Conservation (phyloP, 2,113 vertebrate genomes). For the Gallinago undulata region DNA sequence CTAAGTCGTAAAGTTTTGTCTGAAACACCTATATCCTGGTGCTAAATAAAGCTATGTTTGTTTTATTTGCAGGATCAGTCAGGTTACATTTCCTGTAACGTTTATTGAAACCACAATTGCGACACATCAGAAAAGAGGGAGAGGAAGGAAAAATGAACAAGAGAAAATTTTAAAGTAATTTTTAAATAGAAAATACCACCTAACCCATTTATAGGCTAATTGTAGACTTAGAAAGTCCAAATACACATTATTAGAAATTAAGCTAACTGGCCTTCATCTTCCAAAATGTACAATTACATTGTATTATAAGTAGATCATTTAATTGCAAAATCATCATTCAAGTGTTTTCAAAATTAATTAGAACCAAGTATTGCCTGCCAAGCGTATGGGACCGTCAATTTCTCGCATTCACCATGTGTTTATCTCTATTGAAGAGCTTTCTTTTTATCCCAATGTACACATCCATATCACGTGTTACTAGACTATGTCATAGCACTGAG, state of each 20-base stretch:
- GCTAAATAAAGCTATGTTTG: neutral
- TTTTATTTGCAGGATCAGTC: neutral
- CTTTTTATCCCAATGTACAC: neutral
- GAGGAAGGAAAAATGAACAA: neutral
- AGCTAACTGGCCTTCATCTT: neutral
- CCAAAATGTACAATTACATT: neutral
- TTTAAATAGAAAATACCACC: neutral
- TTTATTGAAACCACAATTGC: neutral
- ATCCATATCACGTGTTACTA: neutral
- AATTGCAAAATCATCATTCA: neutral
- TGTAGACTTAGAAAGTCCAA: neutral
- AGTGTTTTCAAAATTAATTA: conserved; percentile 21
- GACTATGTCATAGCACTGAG: neutral
- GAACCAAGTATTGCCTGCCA: neutral
- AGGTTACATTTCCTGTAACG: neutral
- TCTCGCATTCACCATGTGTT: neutral
- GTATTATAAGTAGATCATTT: neutral
- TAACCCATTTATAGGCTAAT: neutral
- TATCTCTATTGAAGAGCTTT: neutral
- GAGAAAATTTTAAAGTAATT: neutral
- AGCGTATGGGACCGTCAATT: neutral
- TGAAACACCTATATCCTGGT: neutral
- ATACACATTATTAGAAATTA: neutral
- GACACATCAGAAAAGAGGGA: neutral
- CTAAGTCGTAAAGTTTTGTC: neutral